These are phyloP conservation scores for Parotocinclus haroldoi DNA, from an alignment of 2,797 vertebrate species.

Conservation along the genomic window DNA sequence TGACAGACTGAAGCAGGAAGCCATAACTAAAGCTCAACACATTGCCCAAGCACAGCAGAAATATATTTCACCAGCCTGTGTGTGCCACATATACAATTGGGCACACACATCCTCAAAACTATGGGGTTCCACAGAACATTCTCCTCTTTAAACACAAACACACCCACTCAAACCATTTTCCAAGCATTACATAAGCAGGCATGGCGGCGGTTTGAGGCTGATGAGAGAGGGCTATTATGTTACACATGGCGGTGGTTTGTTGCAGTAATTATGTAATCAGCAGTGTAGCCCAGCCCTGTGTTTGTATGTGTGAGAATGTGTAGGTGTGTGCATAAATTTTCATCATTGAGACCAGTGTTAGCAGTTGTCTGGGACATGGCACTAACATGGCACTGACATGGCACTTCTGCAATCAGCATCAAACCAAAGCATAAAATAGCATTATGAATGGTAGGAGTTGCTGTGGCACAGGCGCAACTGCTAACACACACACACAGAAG, in stretches of 20 bases:
- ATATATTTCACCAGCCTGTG: conserved; percentile 57
- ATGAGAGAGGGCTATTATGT: conserved; percentile 69
- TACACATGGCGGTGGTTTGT: conserved; percentile 62
- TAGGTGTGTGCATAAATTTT: conserved; percentile 45
- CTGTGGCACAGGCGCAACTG: no score
- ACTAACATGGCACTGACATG: conserved; percentile 46
- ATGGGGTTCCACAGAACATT: conserved; percentile 11
- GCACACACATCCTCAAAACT: conserved; percentile 23
- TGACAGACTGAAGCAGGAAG: conserved; percentile 67
- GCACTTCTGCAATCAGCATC: no score
- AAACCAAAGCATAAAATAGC: no score
- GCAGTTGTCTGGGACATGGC: conserved; percentile 57
- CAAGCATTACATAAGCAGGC: conserved; percentile 63
- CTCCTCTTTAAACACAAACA: conserved; percentile 28
- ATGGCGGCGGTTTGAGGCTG: conserved; percentile 59
- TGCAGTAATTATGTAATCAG: conserved; percentile 71
- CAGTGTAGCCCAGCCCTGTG: conserved; percentile 57
- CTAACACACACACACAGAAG: no score
- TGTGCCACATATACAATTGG: conserved; percentile 18
- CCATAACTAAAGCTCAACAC: conserved; percentile 68
- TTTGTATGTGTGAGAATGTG: conserved; percentile 23
- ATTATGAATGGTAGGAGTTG: no score
- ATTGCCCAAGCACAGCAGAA: conserved; percentile 66
- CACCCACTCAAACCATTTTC: conserved; percentile 45
- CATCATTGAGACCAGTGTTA: conserved; percentile 58